Evolutionary conservation across 2,888 invertebrate genomes (phyloP).

Genomic region (Leptinotarsa peninsularis): DNA sequence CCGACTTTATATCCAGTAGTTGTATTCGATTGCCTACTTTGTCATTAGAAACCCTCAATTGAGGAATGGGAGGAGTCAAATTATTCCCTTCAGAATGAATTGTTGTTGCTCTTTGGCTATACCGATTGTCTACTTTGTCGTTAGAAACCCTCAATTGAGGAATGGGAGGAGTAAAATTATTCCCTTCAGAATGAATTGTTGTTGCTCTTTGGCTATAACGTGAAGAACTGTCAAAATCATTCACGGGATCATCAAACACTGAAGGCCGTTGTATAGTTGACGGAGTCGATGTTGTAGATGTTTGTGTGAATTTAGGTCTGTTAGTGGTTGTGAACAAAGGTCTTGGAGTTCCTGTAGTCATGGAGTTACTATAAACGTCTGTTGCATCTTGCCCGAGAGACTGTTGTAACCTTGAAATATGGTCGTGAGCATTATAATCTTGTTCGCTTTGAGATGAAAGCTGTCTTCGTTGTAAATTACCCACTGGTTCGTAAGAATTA

Average conservation of each 20-base stretch:
- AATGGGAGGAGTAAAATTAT: slow-evolving; percentile 68
- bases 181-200: slow-evolving; percentile 68
- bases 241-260: slow-evolving; percentile 45
- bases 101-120: slow-evolving; percentile 61
- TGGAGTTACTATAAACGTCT: slow-evolving; percentile 77
- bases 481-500: slow-evolving; percentile 62
- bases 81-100: slow-evolving; percentile 67
- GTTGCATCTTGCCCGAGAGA: slow-evolving; percentile 75
- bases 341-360: slow-evolving; percentile 74
- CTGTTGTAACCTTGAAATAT: slow-evolving; percentile 71
- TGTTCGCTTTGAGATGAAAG: slow-evolving; percentile 70
- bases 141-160: slow-evolving; percentile 71
- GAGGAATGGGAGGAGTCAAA: slow-evolving; percentile 69
- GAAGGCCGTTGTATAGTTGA: slow-evolving; percentile 54
- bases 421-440: slow-evolving; percentile 68
- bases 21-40: slow-evolving; percentile 55
- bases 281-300: slow-evolving; percentile 66
- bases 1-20: slow-evolving; percentile 66
- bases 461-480: slow-evolving; percentile 75
- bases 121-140: slow-evolving; percentile 50
- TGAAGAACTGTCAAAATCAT: slow-evolving; percentile 49
- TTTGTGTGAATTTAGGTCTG: slow-evolving; percentile 66
- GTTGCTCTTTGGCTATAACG: slow-evolving; percentile 57
- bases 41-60: slow-evolving; percentile 68
- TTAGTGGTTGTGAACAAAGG: slow-evolving; percentile 78